Conservation (phyloP, 2,113 vertebrate species). For the Neoarius graeffei region DNA sequence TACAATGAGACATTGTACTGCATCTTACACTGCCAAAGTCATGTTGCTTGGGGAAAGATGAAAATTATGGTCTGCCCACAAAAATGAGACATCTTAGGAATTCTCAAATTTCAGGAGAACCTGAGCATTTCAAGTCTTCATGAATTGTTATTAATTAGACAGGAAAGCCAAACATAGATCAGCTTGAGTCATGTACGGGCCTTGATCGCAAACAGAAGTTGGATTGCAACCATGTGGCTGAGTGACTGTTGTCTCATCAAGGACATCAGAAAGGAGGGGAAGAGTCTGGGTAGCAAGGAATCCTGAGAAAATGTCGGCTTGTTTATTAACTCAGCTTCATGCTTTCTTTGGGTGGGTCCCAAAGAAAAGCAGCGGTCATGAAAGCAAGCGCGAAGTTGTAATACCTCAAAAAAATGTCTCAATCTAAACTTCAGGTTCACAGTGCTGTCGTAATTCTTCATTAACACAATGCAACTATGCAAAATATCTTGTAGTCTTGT, state of each 20-base stretch:
- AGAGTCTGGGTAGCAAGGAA: conserved; percentile 11
- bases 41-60: not conserved
- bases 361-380: not conserved
- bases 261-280: conserved; percentile 1
- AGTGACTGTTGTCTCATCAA: conserved; percentile 48
- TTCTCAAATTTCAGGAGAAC: not conserved
- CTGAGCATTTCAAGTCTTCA: too few species aligned
- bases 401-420: too few species aligned
- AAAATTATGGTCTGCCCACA: not conserved
- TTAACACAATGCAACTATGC: not conserved
- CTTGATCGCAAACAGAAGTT: conserved; percentile 56
- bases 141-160: not conserved
- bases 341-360: conserved; percentile 34
- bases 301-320: conserved; percentile 46
- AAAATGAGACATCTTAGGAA: too few species aligned
- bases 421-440: too few species aligned
- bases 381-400: too few species aligned
- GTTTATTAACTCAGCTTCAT: conserved; percentile 38
- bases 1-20: not conserved
- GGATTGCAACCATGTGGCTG: conserved; percentile 49
- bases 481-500: not conserved
- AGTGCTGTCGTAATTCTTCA: not conserved
- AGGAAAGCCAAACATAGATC: not conserved
- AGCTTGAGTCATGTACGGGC: not conserved
- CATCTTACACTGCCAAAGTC: not conserved